Evolutionary conservation across 2,797 vertebrate species (phyloP).

Genomic region (Trematomus bernacchii): DNA sequence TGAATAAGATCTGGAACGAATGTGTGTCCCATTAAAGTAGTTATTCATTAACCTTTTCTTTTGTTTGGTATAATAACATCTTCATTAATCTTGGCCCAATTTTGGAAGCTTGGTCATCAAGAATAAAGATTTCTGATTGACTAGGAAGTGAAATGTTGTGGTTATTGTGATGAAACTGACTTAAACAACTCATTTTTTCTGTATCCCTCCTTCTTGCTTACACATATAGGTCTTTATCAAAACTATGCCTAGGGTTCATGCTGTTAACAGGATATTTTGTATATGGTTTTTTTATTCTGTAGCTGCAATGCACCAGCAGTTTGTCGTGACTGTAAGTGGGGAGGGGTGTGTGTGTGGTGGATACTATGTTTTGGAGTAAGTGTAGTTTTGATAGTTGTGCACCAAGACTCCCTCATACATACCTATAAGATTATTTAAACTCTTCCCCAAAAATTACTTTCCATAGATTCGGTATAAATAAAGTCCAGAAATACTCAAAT

Average conservation of each 20-base stretch:
- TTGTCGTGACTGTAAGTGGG: conserved; percentile 61
- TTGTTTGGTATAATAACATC: conserved; percentile 59
- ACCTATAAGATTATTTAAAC: background rate
- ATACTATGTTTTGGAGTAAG: background rate
- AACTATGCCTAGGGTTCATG: background rate
- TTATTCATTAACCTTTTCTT: conserved; percentile 48
- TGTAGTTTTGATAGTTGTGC: conserved; percentile 16
- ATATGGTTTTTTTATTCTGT: conserved; percentile 18
- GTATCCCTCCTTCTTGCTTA: background rate
- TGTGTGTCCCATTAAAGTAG: conserved; percentile 60
- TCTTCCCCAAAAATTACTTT: background rate
- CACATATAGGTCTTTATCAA: background rate
- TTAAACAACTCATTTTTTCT: background rate
- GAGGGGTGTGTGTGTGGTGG: conserved; percentile 24
- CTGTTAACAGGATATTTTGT: background rate
- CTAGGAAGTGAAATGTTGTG: conserved; percentile 51
- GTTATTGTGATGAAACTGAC: conserved; percentile 45
- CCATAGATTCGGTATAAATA: background rate
- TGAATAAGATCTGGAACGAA: conserved; percentile 60
- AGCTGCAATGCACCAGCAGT: conserved; percentile 75
- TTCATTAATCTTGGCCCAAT: conserved; percentile 46
- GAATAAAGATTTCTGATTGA: conserved; percentile 78
- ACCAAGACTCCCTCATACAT: background rate
- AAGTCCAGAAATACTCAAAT: background rate
- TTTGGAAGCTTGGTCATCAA: conserved; percentile 68